Percentiles rank a stretch among this genome's conserved stretches.
These are phyloP conservation scores for Gallinago solitaria DNA, from an alignment of 2,797 vertebrate genomes.

Conservation along the genomic window DNA sequence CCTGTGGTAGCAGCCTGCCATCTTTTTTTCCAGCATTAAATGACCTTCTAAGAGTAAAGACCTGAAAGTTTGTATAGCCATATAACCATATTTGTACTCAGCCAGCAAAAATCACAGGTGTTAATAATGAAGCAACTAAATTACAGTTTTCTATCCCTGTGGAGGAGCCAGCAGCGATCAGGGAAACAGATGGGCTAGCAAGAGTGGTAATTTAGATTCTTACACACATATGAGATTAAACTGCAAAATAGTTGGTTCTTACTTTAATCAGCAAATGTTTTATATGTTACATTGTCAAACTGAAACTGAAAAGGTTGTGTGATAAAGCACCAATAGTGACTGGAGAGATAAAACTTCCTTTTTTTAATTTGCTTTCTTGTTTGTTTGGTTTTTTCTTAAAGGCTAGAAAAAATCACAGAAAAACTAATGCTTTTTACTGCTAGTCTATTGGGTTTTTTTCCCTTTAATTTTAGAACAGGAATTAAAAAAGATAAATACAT, in stretches of 20 bases:
- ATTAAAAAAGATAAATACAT: not conserved
- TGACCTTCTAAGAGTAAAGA: not conserved
- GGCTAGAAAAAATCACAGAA: not conserved
- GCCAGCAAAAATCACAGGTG: not conserved
- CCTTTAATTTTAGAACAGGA: not conserved
- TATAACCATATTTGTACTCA: not conserved
- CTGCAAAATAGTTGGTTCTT: not conserved
- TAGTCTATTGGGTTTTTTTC: not conserved
- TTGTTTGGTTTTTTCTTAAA: not conserved
- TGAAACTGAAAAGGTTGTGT: not conserved
- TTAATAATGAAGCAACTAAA: not conserved
- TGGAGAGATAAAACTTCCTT: not conserved
- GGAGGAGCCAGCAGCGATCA: slow-evolving; percentile 12
- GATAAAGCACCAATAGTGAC: not conserved
- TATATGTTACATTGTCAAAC: not conserved
- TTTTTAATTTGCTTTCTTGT: not conserved
- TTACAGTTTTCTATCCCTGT: not conserved
- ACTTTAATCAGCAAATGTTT: not conserved
- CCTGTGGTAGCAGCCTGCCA: not conserved
- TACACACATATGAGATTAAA: not conserved
- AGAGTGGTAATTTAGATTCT: slow-evolving; percentile 17
- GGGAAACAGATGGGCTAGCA: slow-evolving; percentile 14
- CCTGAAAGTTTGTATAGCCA: not conserved
- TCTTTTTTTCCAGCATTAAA: not conserved
- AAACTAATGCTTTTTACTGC: not conserved